Evolutionary conservation across 2,888 invertebrate species (phyloP), one percentile per base, ranked within the genome.

Genomic region (Dryadula phaetusa): DNA sequence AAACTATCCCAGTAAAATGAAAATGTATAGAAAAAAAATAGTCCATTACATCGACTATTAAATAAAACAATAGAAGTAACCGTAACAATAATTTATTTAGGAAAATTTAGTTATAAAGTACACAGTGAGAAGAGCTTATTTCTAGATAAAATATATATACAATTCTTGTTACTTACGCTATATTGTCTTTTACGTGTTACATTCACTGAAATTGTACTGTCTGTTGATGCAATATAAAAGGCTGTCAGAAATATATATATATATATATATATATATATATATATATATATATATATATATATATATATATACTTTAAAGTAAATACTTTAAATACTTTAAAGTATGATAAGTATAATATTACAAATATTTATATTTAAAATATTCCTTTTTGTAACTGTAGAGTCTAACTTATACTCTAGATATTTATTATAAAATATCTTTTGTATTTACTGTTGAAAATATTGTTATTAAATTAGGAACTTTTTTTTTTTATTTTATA

Each of bases 121-220:
- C 46, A 64, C 16, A 34, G 14, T 37, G 32, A 34, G 46, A 47
- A 56, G 37, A 32, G 16, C 46, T 56, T 56, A 56, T 25, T 14
- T 54, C 46, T 64, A 37, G 18, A 7, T 34, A 46, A 54, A 56
- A 64, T 54, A 54, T 54, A 64, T 46, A 34, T 37, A 56, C 58
- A 34, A 64, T n/a, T 46, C 18, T 47, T 16, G 14, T 56, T 40
- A 12, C 16, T 37, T 47, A 37, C 16, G n/a, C 46, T 32, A 64
- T 54, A 64, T 64, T 64, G 64, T 56, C 56, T 37, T 37, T 8
- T 64, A 12, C n/a, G 3, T 32, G 42, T 53, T 63, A 32, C 32
- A 10, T 46, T 42, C 58, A 64, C 64, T 25, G n/a, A n/a, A 25
- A 58, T 47, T 64, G 56, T 64, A 64, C 56, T 47, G 47, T 64